Conservation (phyloP, 2,888 invertebrate species). For the Lochmaea crataegi region DNA sequence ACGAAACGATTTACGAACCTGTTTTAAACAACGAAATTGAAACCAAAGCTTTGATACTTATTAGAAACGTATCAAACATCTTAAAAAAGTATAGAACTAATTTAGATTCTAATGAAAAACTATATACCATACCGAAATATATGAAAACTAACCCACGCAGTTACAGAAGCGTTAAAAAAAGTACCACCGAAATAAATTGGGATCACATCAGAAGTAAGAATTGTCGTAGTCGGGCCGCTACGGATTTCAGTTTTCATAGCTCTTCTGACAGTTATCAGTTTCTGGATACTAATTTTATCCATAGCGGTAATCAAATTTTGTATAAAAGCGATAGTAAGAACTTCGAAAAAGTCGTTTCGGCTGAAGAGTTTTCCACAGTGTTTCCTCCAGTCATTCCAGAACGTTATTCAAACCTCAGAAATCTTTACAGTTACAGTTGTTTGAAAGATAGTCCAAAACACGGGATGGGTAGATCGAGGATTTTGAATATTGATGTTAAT, state of each 20-base stretch:
- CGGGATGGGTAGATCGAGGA: background rate
- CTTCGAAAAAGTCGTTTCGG: slow-evolving; percentile 33
- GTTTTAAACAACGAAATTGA: slow-evolving; percentile 26
- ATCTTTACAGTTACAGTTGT: slow-evolving; percentile 28
- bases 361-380: slow-evolving; percentile 24
- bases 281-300: slow-evolving; percentile 25
- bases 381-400: slow-evolving; percentile 25
- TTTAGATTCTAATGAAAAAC: slow-evolving; percentile 3
- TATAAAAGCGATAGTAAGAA: slow-evolving; percentile 39
- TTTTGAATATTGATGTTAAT: slow-evolving; percentile 2
- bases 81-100: slow-evolving; percentile 13
- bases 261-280: slow-evolving; percentile 34
- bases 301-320: slow-evolving; percentile 35
- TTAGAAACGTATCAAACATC: slow-evolving; percentile 18
- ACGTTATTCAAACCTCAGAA: slow-evolving; percentile 30
- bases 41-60: slow-evolving; percentile 18
- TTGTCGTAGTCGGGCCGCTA: background rate
- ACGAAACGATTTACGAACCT: background rate
- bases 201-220: background rate
- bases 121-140: background rate
- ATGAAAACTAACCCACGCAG: background rate
- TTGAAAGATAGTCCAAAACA: slow-evolving; percentile 21
- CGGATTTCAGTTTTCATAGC: background rate
- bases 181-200: background rate
- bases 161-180: background rate